Conservation (phyloP, 2,113 vertebrate genomes). For the Benitochromis conjunctus region DNA sequence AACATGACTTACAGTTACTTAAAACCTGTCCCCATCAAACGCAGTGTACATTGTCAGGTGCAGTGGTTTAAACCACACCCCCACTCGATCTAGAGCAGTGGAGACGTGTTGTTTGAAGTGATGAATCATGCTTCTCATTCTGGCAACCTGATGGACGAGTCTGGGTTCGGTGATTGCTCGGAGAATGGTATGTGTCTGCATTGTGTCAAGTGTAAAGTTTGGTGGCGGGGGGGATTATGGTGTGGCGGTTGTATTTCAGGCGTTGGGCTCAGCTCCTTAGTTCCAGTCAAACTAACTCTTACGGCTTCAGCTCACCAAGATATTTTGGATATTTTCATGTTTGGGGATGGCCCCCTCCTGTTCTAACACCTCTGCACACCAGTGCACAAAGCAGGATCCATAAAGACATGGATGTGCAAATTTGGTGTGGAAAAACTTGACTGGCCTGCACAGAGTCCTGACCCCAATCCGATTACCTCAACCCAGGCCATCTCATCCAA, state of each 20-base stretch:
- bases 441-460: not conserved
- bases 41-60: too few species aligned
- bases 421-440: not conserved
- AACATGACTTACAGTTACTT: not conserved
- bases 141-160: not conserved
- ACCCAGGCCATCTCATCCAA: not conserved
- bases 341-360: not conserved
- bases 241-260: not conserved
- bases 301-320: not conserved
- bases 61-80: not conserved
- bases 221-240: not conserved
- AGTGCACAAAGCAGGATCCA: not conserved
- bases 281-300: not conserved
- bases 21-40: fast-evolving
- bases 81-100: not conserved
- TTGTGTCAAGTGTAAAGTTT: not conserved
- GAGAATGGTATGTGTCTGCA: not conserved
- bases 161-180: not conserved
- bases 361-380: not conserved
- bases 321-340: not conserved
- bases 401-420: not conserved
- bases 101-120: not conserved
- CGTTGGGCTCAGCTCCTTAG: not conserved
- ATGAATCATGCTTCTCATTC: not conserved
- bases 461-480: not conserved